Evolutionary conservation across 2,888 invertebrate species (phyloP).

Genomic region (Folsomia manolachei): DNA sequence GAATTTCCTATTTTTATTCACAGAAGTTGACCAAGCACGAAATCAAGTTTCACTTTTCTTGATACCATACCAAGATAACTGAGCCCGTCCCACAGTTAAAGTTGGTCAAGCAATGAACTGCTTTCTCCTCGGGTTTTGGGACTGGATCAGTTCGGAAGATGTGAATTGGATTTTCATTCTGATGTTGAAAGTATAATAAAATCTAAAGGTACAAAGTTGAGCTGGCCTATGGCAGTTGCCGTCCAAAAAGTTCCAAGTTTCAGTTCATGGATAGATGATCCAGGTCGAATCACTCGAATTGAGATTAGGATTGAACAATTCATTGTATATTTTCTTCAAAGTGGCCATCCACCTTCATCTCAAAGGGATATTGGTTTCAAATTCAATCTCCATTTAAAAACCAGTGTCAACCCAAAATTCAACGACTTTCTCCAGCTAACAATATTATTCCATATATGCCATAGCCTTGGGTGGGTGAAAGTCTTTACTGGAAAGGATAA

Average conservation of each 20-base stretch:
- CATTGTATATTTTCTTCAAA: background rate
- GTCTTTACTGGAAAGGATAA: no score
- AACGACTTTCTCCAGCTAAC: background rate
- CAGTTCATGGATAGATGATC: background rate
- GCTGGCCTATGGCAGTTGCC: background rate
- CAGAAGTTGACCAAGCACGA: conserved; percentile 16
- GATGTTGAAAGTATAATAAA: background rate
- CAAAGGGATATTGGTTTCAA: background rate
- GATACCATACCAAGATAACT: background rate
- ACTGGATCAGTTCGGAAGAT: no score
- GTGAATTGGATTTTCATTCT: background rate
- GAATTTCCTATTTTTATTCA: conserved; percentile 4
- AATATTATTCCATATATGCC: no score
- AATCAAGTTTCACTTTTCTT: conserved; percentile 11
- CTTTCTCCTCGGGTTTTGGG: no score
- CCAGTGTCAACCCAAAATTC: background rate
- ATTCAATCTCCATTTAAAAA: conserved; percentile 8
- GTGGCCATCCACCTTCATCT: background rate
- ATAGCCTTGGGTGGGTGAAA: no score
- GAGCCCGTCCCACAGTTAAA: background rate
- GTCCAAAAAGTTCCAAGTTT: background rate
- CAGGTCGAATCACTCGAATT: conserved; percentile 1
- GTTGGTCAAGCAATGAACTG: background rate
- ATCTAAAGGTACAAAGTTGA: background rate
- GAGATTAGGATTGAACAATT: background rate